These are phyloP conservation scores for Nibea coibor DNA, from an alignment of 2,113 vertebrate genomes.

Conservation along the genomic window DNA sequence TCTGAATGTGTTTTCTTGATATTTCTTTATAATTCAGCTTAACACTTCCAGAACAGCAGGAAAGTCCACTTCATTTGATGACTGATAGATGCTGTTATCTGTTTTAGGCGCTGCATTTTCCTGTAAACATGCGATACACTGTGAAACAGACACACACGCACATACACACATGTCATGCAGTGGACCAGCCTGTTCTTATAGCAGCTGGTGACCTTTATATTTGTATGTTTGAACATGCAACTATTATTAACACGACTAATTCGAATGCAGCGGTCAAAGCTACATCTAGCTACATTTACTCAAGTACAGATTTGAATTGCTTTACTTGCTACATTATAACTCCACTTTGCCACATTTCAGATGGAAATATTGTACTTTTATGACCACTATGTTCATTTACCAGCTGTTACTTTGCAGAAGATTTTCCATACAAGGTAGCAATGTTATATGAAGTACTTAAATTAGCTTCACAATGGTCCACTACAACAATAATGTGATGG, in stretches of 20 bases:
- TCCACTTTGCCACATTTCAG: background rate
- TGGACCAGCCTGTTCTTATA: constrained; percentile 12
- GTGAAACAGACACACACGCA: background rate
- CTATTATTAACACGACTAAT: constrained; percentile 14
- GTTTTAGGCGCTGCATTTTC: constrained; percentile 22
- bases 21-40: constrained; percentile 10
- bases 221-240: background rate
- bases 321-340: background rate
- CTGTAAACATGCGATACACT: background rate
- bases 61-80: background rate
- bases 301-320: background rate
- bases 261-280: background rate
- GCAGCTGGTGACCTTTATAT: constrained; percentile 19
- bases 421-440: background rate
- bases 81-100: constrained; percentile 13
- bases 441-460: background rate
- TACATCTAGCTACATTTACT: background rate
- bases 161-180: background rate
- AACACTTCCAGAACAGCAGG: background rate
- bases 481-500: background rate
- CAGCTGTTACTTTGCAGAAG: background rate
- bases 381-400: background rate
- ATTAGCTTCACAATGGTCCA: background rate
- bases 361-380: background rate
- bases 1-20: background rate